Evolutionary conservation across 2,888 invertebrate species (phyloP), one percentile per base, ranked within the genome.

Genomic region (Boloria euphrosyne): DNA sequence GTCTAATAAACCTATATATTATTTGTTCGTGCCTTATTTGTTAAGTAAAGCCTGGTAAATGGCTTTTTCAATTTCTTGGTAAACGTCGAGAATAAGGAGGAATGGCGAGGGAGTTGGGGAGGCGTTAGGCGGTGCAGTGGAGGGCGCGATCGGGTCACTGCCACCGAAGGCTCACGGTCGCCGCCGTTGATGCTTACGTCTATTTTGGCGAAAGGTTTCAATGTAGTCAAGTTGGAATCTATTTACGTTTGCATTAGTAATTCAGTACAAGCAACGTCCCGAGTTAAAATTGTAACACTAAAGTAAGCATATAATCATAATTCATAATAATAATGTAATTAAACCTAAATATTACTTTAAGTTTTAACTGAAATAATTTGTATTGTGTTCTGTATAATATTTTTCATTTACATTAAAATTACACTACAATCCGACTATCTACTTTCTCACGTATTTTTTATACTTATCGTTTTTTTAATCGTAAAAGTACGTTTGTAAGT

Each of bases 91-190:
- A 58, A 60, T 44, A 16, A 27, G 64, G 13, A 51, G 66, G 70
- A 63, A 61, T 62, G 65, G 65, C 66, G 66, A 73, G 68, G 66
- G 70, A 57, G 50, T 59, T 55, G 65, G 63, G 69, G 60, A 67
- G 63, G 69, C 73, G 77, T 75, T 73, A 75, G 76, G 75, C 76
- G 80, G 79, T 77, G 93, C 93, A 90, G 89, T 85, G 72, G 72
- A 67, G 91, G 92, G 92, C 88, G 92, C 91, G 90, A 89, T 88
- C 92, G 89, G 93, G 93, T 93, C 93, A 93, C 93, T 93, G 93
- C 93, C 93, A 93, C 88, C 89, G 89, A 52, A 69, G 84, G 86
- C 88, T 86, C 86, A 86, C 86, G 89, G 86, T 86, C 86, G 90
- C 78, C 74, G 78, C 76, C 80, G 75, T 73, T 73, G 76, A 73